These are phyloP conservation scores for Calliscelio sp. DNA, from an alignment of 2,888 invertebrate genomes.

Conservation along the genomic window DNA sequence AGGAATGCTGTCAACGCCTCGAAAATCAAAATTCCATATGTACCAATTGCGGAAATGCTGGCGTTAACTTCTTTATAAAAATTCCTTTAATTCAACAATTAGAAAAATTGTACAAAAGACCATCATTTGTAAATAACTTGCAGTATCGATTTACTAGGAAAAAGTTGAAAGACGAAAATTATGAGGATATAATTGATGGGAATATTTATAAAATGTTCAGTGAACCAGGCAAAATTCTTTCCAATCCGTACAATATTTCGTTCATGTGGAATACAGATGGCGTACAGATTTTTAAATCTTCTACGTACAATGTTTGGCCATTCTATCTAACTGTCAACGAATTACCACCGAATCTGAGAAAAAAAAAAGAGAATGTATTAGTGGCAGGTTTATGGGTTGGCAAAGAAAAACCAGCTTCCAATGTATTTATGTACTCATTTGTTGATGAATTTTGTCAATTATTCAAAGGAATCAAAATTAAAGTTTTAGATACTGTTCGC, in stretches of 20 bases:
- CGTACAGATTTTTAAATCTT: conserved; percentile 9
- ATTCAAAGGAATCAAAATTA: not conserved
- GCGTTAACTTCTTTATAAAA: not conserved
- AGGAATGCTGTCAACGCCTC: not conserved
- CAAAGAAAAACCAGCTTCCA: not conserved
- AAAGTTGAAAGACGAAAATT: not conserved
- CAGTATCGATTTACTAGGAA: not conserved
- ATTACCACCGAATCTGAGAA: conserved; percentile 6
- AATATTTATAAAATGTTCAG: not conserved
- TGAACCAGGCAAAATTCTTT: not conserved
- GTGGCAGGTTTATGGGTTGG: conserved; percentile 10
- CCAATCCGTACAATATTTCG: not conserved
- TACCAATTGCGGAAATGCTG: not conserved
- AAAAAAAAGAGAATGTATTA: conserved; percentile 21
- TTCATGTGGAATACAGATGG: conserved; percentile 26
- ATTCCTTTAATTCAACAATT: not conserved
- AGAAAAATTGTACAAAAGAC: not conserved
- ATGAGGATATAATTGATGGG: conserved; percentile 24
- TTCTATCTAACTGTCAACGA: conserved; percentile 20
- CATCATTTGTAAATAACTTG: not conserved
- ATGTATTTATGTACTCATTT: conserved; percentile 11
- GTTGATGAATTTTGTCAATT: not conserved
- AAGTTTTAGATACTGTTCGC: not conserved
- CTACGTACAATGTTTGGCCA: conserved; percentile 21
- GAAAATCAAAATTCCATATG: not conserved